Conservation (phyloP, 2,888 invertebrate species). For the Cryptosula pallasiana region DNA sequence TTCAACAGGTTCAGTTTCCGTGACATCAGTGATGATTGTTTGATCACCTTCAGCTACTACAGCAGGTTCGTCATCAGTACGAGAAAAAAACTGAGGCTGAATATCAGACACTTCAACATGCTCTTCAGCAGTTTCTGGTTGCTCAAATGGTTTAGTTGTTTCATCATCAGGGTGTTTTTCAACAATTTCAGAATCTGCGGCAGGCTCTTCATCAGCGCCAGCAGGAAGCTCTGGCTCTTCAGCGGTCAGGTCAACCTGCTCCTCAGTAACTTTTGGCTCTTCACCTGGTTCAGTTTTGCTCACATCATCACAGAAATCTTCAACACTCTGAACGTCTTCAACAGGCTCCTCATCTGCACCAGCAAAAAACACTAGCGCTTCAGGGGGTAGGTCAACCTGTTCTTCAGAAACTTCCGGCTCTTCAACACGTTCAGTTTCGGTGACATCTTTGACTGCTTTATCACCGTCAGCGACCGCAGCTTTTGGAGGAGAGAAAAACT, state of each 20-base stretch:
- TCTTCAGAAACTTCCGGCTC: background rate
- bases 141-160: no score
- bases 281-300: no score
- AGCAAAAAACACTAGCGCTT: background rate
- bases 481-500: background rate
- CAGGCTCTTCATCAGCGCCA: background rate
- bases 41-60: background rate
- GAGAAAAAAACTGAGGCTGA: background rate
- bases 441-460: background rate
- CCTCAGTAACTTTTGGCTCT: background rate
- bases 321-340: background rate
- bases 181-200: background rate
- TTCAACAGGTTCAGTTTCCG: background rate
- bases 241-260: background rate
- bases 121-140: background rate
- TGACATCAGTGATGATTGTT: background rate
- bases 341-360: background rate
- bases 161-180: background rate
- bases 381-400: background rate
- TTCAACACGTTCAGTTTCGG: no score
- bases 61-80: background rate
- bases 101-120: background rate
- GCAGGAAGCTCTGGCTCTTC: background rate
- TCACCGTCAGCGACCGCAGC: background rate
- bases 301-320: background rate